phyloP scores from a whole-genome alignment of 2,888 invertebrate species.

The Acronicta psi region DNA sequence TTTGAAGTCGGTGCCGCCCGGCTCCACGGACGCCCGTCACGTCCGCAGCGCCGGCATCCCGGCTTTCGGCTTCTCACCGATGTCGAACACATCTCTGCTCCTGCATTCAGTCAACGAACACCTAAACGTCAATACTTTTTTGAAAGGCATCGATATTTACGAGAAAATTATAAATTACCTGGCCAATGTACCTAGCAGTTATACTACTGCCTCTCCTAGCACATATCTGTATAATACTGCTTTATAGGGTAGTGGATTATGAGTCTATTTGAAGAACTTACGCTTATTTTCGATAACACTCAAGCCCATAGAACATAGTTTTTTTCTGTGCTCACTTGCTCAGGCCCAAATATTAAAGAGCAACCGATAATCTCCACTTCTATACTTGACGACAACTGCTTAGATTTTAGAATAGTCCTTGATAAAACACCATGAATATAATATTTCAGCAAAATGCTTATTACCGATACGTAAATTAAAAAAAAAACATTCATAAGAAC shows the following conservation, averaged over 20 bases:
- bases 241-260: neutral
- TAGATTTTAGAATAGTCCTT: no score
- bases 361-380: no score
- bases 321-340: no score
- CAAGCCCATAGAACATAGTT: no score
- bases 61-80: conserved; percentile 95
- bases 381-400: no score
- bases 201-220: conserved; percentile 9
- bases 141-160: conserved; percentile 93
- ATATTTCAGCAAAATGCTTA: no score
- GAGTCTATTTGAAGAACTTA: neutral
- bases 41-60: conserved; percentile 92
- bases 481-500: no score
- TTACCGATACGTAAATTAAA: no score
- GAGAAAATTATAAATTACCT: conserved; percentile 79
- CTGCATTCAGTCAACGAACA: conserved; percentile 95
- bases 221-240: conserved; percentile 33
- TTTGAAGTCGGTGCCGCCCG: conserved; percentile 92
- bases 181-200: conserved; percentile 23
- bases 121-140: conserved; percentile 91
- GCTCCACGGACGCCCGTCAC: conserved; percentile 94
- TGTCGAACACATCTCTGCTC: conserved; percentile 93
- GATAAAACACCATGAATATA: no score
- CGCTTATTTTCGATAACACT: neutral
- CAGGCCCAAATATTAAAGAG: no score